A percentile compares a stretch with the other conserved stretches of the same genome.
phyloP scores from a whole-genome alignment of 2,797 vertebrate genomes.

The Chromobotia macracanthus region DNA sequence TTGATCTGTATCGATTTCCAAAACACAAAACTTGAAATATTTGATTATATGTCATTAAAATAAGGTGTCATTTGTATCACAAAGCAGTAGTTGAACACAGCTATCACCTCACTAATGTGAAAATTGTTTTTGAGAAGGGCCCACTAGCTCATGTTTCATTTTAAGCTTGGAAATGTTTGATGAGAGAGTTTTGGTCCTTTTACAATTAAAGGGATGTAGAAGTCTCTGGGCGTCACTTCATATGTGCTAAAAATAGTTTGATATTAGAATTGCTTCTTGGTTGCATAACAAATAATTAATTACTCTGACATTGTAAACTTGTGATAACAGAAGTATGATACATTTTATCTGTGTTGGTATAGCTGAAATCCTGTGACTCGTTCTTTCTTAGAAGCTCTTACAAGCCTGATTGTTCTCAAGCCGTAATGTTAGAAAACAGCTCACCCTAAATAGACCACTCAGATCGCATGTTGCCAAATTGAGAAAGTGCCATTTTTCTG shows the following conservation, averaged over 20 bases:
- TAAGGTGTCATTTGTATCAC: constrained; percentile 14
- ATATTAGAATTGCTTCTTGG: too few species aligned
- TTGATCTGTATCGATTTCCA: constrained; percentile 40
- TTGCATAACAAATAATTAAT: neutral
- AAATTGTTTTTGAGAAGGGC: constrained; percentile 38
- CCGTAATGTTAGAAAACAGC: too few species aligned
- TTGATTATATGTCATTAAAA: constrained; percentile 21
- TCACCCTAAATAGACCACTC: too few species aligned
- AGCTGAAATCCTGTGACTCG: too few species aligned
- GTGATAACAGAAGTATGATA: too few species aligned
- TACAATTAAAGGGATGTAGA: constrained; percentile 34
- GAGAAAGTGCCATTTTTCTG: too few species aligned
- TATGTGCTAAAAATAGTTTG: neutral
- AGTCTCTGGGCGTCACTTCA: neutral
- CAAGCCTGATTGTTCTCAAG: too few species aligned
- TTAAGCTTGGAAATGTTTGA: constrained; percentile 38
- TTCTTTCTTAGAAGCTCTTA: too few species aligned
- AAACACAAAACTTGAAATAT: constrained; percentile 55
- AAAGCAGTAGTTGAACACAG: constrained; percentile 33
- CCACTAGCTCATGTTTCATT: constrained; percentile 13
- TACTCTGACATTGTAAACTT: too few species aligned
- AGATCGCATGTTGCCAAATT: too few species aligned
- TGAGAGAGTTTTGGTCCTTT: constrained; percentile 37
- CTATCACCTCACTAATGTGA: constrained; percentile 53
- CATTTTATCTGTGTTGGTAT: neutral